Evolutionary conservation across 1,140 invertebrate genomes (phyloP), one percentile per base, ranked within the genome.

Genomic region (Phocides pigmalion): DNA sequence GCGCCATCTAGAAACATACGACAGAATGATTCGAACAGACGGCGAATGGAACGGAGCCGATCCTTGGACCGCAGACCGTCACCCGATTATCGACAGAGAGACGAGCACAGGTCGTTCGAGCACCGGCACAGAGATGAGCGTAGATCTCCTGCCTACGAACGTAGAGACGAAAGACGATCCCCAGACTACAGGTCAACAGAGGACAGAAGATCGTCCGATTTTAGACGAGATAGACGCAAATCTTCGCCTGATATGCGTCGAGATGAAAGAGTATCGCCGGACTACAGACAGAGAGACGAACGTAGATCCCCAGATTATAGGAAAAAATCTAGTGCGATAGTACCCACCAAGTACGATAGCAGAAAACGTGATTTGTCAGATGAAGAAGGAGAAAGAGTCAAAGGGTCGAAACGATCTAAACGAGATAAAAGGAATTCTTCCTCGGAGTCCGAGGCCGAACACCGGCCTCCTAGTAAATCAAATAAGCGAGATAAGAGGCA

Each of bases 281-380:
- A 83, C 16, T 71, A 74, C 15, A 67, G 68, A 15, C 62, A 56
- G 5, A 63, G 66, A 42, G 62, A 70, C 5, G 67, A 70, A 4
- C 65, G 67, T 6, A 46, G 62, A 49, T 87, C 84, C 1, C 81
- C 81, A 3, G 78, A 87, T 50, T 70, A 79, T 39, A 75, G 67
- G 20, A 81, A 83, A 20, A 76, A 73, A 63, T 84, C 84, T 3
- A 78, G 74, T 50, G 80, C 83, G n/a, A n/a, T n/a, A n/a, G n/a
- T n/a, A n/a, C 82, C 77, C 28, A 46, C 25, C 22, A 90, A 88
- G 78, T 65, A 84, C 20, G 82, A 84, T 19, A 87, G 85, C 28
- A 81, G 72, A 65, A 77, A 66, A 19, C 74, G 78, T 22, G 83
- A 84, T 42, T 54, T 79, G 1, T 74, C 77, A 0, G 58, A 51